These are phyloP conservation scores for Drosophila teissieri DNA, from an alignment of 1,140 invertebrate species.

Conservation along the genomic window DNA sequence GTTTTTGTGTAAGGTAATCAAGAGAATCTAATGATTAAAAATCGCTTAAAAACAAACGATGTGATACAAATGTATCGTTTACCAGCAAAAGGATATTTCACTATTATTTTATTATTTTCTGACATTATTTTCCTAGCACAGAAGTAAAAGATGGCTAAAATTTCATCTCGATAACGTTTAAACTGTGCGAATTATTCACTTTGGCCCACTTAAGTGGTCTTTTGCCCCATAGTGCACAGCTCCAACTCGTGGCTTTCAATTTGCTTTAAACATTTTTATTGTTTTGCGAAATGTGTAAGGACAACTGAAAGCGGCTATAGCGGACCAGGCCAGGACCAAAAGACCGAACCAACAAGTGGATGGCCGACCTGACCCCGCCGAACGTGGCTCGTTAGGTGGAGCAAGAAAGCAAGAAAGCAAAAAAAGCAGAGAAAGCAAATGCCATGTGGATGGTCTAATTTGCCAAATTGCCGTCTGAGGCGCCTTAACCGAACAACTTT, in stretches of 20 bases:
- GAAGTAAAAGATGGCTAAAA: no score
- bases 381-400: constrained; percentile 54
- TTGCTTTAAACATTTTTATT: constrained; percentile 69
- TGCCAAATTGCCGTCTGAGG: constrained; percentile 39
- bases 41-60: no score
- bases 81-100: no score
- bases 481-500: constrained; percentile 32
- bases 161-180: no score
- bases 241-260: constrained; percentile 60
- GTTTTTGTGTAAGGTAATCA: no score
- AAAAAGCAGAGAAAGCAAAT: not conserved
- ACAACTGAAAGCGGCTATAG: constrained; percentile 52
- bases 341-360: constrained; percentile 45
- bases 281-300: constrained; percentile 49
- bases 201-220: no score
- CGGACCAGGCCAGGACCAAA: not conserved
- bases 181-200: no score
- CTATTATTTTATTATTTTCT: no score
- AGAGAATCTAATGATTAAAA: no score
- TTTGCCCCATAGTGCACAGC: not conserved
- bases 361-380: constrained; percentile 1
- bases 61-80: no score
- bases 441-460: constrained; percentile 54
- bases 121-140: no score
- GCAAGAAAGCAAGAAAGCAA: no score